Evolutionary conservation across 2,113 vertebrate genomes (phyloP), one percentile per base, ranked within the genome.

Genomic region (Aphelocoma coerulescens): DNA sequence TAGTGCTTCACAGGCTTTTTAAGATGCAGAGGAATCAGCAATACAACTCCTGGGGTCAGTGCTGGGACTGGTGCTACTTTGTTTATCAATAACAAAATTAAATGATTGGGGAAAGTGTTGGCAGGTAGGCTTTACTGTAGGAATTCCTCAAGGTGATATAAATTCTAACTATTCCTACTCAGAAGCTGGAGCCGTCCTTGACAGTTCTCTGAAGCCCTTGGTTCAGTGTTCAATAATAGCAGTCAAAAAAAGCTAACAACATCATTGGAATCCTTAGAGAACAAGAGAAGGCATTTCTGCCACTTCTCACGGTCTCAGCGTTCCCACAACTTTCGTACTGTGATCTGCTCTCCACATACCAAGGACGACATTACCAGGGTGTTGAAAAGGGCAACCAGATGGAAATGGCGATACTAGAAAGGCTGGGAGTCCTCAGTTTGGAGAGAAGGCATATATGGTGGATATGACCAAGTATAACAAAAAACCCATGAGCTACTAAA

Each of bases 241-340:
- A 83, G 54, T 18, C 30, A 79, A 68, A 58, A 74, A 77, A 63
- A 75, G 9, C 1, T 37, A 80, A 17, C 12, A 76, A 49, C 62
- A 58, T 39, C 32, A 17, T 1, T 7, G 9, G 10, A 37, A 72
- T 51, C 49, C 49, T 49, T 49, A 49, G 48, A 49, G 23, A 49
- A 49, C 23, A 49, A 49, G 48, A 49, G 13, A 24, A 49, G 48
- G 49, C 49, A 65, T 61, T 88, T 68, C 54, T 51, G 28, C 61
- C 41, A n/a, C 33, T 77, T 43, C 13, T 66, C 30, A 28, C 21
- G 77, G 13, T 13, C 44, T 21, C 11, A 76, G 32, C 0, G 0
- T 15, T 76, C 30, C 37, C n/a, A 49, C 19, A 49, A 11, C n/a
- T 49, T 48, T 1, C 57, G 27, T 9, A 5, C 6, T 66, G 23